Conservation (phyloP, 2,113 vertebrate species). For the Naja naja region DNA sequence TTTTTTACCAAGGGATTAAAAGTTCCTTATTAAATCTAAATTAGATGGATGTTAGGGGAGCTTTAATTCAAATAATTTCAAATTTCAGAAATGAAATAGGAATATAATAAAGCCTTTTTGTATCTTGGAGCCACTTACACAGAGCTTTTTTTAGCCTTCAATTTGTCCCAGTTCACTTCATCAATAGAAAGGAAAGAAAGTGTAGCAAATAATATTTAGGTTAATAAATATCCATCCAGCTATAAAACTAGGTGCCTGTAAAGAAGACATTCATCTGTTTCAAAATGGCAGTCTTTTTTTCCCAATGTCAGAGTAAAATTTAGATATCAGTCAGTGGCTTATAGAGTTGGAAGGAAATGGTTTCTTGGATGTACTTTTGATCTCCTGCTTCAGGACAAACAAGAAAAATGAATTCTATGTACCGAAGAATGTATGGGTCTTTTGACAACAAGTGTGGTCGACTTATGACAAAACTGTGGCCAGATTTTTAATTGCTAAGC, state of each 20-base stretch:
- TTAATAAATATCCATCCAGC: not conserved
- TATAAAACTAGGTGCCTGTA: not conserved
- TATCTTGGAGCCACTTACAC: conserved; percentile 31
- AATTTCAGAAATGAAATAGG: conserved; percentile 38
- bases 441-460: not conserved
- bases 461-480: not conserved
- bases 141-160: conserved; percentile 41
- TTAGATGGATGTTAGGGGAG: conserved; percentile 43
- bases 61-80: conserved; percentile 53
- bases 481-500: not conserved
- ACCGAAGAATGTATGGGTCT: not conserved
- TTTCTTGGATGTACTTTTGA: not conserved
- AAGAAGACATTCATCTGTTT: not conserved
- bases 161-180: conserved; percentile 18
- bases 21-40: conserved; percentile 61
- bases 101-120: conserved; percentile 29
- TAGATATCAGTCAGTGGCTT: not conserved
- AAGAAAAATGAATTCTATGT: not conserved
- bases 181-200: conserved; percentile 30
- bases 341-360: too few relatives aligned
- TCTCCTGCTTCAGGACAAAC: not conserved
- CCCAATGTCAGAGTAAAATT: not conserved
- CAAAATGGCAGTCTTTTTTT: not conserved
- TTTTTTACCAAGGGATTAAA: conserved; percentile 53
- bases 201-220: not conserved